phyloP scores from a whole-genome alignment of 2,888 invertebrate genomes.

The Tetranychus truncatus region DNA sequence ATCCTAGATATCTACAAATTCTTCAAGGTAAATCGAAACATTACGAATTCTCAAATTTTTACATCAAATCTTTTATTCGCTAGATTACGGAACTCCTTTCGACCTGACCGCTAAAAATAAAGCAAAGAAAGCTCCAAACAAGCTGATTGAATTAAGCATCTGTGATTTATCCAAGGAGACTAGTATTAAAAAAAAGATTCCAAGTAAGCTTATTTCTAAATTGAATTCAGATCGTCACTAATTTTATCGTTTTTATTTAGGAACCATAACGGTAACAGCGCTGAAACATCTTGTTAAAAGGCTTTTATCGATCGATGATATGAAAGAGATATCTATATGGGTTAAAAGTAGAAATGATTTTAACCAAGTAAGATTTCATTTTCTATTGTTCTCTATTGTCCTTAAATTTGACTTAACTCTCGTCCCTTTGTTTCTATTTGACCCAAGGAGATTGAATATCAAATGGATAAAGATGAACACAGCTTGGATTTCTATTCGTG shows the following conservation, averaged over 20 bases:
- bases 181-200: slow-evolving; percentile 14
- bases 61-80: background rate
- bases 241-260: background rate
- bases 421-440: background rate
- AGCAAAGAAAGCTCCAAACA: background rate
- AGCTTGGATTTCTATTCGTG: background rate
- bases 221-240: background rate
- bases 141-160: background rate
- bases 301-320: background rate
- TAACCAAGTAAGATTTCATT: background rate
- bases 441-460: background rate
- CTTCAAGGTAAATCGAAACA: background rate
- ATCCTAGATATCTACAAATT: slow-evolving; percentile 15
- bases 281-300: background rate
- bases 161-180: background rate
- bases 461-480: background rate
- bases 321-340: background rate
- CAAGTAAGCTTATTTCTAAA: background rate
- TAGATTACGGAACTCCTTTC: background rate
- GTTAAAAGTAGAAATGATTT: background rate
- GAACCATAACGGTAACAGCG: background rate
- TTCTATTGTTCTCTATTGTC: background rate
- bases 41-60: background rate
- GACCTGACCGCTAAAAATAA: background rate
- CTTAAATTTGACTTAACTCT: background rate